Evolutionary conservation across 2,797 vertebrate genomes (phyloP).

Genomic region (Megaceryle alcyon): DNA sequence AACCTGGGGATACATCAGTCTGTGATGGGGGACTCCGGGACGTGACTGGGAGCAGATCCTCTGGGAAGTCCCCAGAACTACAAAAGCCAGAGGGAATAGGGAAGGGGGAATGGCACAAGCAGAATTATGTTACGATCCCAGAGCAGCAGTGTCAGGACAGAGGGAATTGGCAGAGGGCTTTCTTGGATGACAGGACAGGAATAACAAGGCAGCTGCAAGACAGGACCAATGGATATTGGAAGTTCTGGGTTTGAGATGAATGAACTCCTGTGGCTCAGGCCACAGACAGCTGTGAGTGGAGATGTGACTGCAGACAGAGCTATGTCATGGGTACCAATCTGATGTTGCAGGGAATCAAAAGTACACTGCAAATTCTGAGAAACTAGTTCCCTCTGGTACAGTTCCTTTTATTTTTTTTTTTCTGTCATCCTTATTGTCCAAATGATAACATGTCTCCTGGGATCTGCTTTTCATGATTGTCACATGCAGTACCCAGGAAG

Average conservation of each 20-base stretch:
- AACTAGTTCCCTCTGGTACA: background rate
- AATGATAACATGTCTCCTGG: background rate
- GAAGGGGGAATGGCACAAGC: background rate
- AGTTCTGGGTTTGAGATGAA: background rate
- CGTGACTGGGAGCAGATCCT: background rate
- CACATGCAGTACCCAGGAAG: background rate
- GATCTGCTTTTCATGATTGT: background rate
- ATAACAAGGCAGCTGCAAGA: background rate
- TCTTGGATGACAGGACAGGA: background rate
- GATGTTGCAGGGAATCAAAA: background rate
- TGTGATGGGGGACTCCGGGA: background rate
- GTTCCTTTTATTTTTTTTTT: background rate
- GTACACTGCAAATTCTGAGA: background rate
- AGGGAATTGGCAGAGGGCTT: background rate
- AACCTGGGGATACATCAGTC: background rate
- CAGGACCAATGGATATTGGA: background rate
- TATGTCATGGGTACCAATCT: background rate
- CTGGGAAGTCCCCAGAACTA: background rate
- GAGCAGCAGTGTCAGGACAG: background rate
- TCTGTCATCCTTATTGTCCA: background rate
- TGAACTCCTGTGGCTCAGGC: background rate
- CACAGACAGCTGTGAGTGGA: background rate
- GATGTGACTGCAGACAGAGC: background rate
- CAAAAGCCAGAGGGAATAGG: background rate
- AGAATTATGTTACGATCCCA: background rate